These are phyloP conservation scores for Solea solea DNA, from an alignment of 2,113 vertebrate genomes.

Conservation along the genomic window DNA sequence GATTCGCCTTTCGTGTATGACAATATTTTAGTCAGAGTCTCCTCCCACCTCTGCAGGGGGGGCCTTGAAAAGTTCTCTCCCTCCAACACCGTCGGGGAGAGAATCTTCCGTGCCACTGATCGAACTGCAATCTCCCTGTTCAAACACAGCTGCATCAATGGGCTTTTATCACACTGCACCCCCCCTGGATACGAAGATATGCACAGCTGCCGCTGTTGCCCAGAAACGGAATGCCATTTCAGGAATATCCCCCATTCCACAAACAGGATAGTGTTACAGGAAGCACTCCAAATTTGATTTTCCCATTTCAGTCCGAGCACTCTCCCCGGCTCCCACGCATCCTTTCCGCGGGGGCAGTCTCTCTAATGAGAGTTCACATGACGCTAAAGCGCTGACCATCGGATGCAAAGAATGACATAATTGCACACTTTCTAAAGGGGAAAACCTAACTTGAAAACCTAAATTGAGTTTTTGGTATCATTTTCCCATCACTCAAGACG, in stretches of 20 bases:
- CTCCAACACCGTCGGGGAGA: slow-evolving; percentile 6
- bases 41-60: slow-evolving; percentile 16
- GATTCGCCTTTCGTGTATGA: neutral
- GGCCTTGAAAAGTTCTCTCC: slow-evolving; percentile 34
- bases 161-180: slow-evolving; percentile 65
- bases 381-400: slow-evolving; percentile 40
- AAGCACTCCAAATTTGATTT: slow-evolving; percentile 64
- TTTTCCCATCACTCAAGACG: slow-evolving; percentile 44
- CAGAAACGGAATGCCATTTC: slow-evolving; percentile 80
- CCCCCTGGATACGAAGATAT: slow-evolving; percentile 71
- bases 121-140: slow-evolving; percentile 73
- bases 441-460: slow-evolving; percentile 26
- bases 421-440: slow-evolving; percentile 47
- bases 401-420: slow-evolving; percentile 57
- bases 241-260: slow-evolving; percentile 67
- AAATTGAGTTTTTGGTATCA: slow-evolving; percentile 64
- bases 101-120: slow-evolving; percentile 57
- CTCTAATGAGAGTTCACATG: slow-evolving; percentile 66
- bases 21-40: neutral
- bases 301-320: slow-evolving; percentile 12
- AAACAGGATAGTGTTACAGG: slow-evolving; percentile 73
- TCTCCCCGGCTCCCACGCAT: slow-evolving; percentile 34
- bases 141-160: slow-evolving; percentile 78
- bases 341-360: slow-evolving; percentile 27
- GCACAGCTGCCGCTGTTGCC: slow-evolving; percentile 83